Percentiles rank a stretch among this genome's conserved stretches.
phyloP scores from a whole-genome alignment of 1,140 invertebrate species.

The Aricia agestis region DNA sequence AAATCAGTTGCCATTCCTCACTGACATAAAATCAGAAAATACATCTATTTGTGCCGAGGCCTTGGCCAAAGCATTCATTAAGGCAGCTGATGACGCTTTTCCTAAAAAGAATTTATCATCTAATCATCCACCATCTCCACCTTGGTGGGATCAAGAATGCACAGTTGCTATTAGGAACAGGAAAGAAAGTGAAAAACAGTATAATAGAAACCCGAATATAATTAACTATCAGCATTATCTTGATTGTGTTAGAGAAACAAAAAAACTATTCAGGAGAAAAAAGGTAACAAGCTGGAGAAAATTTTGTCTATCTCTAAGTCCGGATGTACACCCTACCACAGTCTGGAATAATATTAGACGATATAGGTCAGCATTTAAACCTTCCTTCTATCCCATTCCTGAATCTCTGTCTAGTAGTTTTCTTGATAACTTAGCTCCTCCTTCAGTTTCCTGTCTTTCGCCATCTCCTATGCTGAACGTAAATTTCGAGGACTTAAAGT shows the following conservation, averaged over 20 bases:
- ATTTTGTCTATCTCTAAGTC: not conserved
- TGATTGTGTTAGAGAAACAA: not conserved
- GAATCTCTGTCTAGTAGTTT: too few species aligned
- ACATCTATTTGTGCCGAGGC: not conserved
- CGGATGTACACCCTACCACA: not conserved
- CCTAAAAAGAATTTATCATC: not conserved
- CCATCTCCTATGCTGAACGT: too few species aligned
- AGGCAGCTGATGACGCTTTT: not conserved
- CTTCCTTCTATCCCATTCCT: too few species aligned
- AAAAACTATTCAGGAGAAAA: not conserved
- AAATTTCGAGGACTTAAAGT: too few species aligned
- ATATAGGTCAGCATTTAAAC: too few species aligned
- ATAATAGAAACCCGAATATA: slow-evolving; percentile 7
- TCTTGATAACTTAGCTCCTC: too few species aligned
- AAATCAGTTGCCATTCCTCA: not conserved
- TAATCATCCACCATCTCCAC: not conserved
- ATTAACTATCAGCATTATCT: not conserved
- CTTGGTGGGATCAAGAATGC: slow-evolving; percentile 15
- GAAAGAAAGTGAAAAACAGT: not conserved
- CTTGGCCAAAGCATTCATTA: not conserved
- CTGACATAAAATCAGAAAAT: not conserved
- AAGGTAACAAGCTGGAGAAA: not conserved
- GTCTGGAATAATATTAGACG: not conserved
- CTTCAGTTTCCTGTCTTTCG: too few species aligned
- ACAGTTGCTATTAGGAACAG: not conserved